Percentiles rank a stretch among this genome's conserved stretches.
phyloP scores from a whole-genome alignment of 23 tunicate genomes.

The Halocynthia aurantium region DNA sequence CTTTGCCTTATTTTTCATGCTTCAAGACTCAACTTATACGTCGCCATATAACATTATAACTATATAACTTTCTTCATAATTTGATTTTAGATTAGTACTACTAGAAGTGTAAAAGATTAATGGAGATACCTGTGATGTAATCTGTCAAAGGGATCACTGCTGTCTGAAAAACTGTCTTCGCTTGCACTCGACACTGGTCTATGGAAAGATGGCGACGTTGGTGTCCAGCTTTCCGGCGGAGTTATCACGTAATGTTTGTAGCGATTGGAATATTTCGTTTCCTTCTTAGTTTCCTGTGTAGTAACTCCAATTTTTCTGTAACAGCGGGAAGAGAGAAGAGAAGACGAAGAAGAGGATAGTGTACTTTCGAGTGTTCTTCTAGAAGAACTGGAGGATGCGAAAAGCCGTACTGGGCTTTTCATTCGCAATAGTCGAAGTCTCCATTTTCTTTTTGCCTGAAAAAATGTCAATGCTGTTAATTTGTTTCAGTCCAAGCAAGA shows the following conservation, averaged over 20 bases:
- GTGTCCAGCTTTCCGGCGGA: conserved; percentile 2
- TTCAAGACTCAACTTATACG: background rate
- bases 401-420: conserved; percentile 22
- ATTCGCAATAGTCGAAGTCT: conserved; percentile 7
- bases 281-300: too few relatives aligned
- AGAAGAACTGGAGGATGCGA: background rate
- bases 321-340: background rate
- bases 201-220: background rate
- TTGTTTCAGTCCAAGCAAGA: background rate
- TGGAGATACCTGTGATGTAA: conserved; percentile 21
- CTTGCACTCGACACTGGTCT: background rate
- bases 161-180: background rate
- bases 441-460: conserved; percentile 14
- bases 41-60: background rate
- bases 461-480: background rate
- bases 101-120: background rate
- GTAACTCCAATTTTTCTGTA: too few relatives aligned
- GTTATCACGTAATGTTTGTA: conserved; percentile 20
- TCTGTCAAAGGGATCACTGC: conserved; percentile 20
- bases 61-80: background rate
- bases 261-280: too few relatives aligned
- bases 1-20: background rate
- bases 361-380: background rate
- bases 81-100: background rate
- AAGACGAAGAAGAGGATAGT: background rate